Conservation (phyloP, 2,797 vertebrate genomes). For the Rhinatrema bivittatum region DNA sequence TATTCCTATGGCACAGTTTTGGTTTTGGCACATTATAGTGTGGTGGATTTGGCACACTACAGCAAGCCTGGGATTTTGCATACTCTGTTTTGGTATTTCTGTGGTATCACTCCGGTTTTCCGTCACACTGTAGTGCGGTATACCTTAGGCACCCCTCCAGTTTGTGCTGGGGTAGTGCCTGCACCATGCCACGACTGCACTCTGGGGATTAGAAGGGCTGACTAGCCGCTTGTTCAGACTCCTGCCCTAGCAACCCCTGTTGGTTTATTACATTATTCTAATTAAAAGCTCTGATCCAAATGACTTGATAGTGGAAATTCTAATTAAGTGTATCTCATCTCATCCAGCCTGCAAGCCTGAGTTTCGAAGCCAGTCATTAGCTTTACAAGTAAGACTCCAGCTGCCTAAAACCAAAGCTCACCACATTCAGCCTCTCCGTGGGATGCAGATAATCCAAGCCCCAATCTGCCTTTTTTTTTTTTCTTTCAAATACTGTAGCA, state of each 20-base stretch:
- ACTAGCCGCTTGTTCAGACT: background rate
- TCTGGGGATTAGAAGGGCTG: conserved; percentile 2
- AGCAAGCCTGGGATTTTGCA: too few species aligned
- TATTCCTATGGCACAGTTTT: too few species aligned
- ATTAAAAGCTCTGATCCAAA: conserved; percentile 53
- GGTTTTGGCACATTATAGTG: too few species aligned
- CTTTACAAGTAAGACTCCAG: conserved; percentile 41
- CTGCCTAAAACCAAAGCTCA: conserved; percentile 14
- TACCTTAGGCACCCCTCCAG: too few species aligned
- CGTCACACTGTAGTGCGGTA: too few species aligned
- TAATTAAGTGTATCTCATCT: conserved; percentile 66
- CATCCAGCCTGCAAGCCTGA: conserved; percentile 31
- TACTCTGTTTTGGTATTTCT: too few species aligned
- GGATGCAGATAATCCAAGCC: background rate
- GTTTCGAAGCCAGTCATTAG: conserved; percentile 58
- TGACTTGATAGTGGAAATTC: conserved; percentile 48
- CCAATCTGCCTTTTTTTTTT: too few species aligned
- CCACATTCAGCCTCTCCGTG: background rate
- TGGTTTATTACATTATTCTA: conserved; percentile 28
- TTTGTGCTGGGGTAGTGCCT: background rate
- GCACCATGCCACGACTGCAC: too few species aligned
- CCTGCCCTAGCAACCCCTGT: conserved; percentile 7
- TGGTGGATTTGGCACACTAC: too few species aligned
- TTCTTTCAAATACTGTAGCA: too few species aligned
- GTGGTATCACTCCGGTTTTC: too few species aligned